Base-by-base conservation (phyloP, 2,113 vertebrate species). In the Pseudorasbora parva region DNA sequence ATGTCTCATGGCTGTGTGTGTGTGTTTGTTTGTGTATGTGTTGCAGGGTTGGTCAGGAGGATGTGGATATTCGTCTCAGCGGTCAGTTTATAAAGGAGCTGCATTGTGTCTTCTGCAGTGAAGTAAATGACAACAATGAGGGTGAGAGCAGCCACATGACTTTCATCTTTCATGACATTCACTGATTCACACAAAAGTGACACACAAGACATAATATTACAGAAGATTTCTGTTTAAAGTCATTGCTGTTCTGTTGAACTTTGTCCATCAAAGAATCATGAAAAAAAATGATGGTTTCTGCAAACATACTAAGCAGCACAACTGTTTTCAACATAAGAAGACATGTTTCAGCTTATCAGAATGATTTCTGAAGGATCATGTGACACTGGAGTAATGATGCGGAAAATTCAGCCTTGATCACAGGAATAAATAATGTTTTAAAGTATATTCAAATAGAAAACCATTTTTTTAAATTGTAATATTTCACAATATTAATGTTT, bases 21-120 rank as follows among this genome's bases (percentile, higher is more conserved):
- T 62, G 11, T 78, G 4, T 72, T 2, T 47, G 5, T 54, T 23
- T 82, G 64, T 85, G 33, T 6, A 5, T 37, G 37, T 68, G 64
- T 25, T 66, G 10, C 88, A 97, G 96, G 92, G 95, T 97, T 17
- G 96, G 96, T 64, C 96, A 96, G 57, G 95, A 95, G 4, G 95
- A 96, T 33, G 95, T 96, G 81, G 96, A 97, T 89, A 96, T 97
- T 2, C 95, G 96, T 0, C 87, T 97, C 54, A 97, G 95, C 0
- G 96, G 96, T 64, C 95, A 95, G 12, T 95, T 96, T 23, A 97
- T 97, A 90, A 95, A 94, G 88, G 95, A 97, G 43, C 95, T 96
- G 25, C 96, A 97, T 81, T 97, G 96, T 77, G 72, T 96, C 78
- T 97, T 97, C 88, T 92, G 95, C 33, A 97, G 95, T 0, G 95